Conservation (phyloP, 2,888 invertebrate species). For the Drosophila mulleri region DNA sequence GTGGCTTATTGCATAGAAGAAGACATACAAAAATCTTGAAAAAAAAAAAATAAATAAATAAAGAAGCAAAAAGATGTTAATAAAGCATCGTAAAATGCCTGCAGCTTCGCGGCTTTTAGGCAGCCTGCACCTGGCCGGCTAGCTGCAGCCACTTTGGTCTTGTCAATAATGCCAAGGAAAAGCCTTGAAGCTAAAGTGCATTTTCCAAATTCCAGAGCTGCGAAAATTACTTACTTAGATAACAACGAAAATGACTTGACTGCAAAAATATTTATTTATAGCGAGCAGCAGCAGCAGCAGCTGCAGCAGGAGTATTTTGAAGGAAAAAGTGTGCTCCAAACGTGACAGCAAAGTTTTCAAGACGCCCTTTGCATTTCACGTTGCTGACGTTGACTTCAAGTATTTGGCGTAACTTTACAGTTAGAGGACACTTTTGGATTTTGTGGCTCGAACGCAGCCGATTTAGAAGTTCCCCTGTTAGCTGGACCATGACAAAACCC, state of each 20-base stretch:
- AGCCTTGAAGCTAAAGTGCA: conserved; percentile 32
- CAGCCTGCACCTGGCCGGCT: background rate
- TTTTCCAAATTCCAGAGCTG: conserved; percentile 37
- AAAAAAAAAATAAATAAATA: background rate
- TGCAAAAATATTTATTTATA: conserved; percentile 57
- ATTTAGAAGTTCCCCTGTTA: conserved; percentile 47
- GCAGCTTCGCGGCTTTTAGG: background rate
- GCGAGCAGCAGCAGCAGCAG: background rate
- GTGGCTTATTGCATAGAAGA: background rate
- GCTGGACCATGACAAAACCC: conserved; percentile 26
- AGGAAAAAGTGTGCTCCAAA: conserved; percentile 44
- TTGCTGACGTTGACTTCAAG: conserved; percentile 49
- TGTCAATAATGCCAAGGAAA: conserved; percentile 33
- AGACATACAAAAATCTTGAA: too few species aligned
- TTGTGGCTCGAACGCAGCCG: conserved; percentile 48
- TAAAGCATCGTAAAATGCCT: conserved; percentile 8
- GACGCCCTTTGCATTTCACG: conserved; percentile 44
- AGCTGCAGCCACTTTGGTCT: conserved; percentile 16
- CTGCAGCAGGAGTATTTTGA: too few species aligned
- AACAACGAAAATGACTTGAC: conserved; percentile 48
- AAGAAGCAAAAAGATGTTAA: conserved; percentile 2
- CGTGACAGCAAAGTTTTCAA: conserved; percentile 59
- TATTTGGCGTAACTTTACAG: conserved; percentile 53
- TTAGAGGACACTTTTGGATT: conserved; percentile 56
- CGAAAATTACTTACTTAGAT: conserved; percentile 48